Evolutionary conservation across 2,113 vertebrate genomes (phyloP).

Genomic region (Uropsilus gracilis): DNA sequence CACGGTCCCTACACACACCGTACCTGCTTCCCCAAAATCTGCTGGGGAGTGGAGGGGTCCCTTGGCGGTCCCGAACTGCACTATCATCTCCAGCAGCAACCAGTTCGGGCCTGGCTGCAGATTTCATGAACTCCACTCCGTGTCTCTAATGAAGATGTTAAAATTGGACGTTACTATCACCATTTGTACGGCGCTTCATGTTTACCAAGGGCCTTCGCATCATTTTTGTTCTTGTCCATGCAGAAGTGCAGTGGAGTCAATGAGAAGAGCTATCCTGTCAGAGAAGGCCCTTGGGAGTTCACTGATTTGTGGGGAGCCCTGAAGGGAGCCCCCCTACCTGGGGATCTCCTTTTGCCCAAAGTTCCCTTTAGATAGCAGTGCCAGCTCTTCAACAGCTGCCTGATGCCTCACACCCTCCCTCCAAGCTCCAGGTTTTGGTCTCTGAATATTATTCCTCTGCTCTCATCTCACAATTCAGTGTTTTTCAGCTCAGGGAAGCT

Average conservation of each 20-base stretch:
- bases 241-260: neutral
- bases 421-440: neutral
- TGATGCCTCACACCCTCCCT: neutral
- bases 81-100: neutral
- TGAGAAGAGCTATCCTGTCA: neutral
- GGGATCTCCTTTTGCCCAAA: neutral
- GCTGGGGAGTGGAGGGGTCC: too few species aligned
- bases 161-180: slow-evolving; percentile 63
- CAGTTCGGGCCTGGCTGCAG: slow-evolving; percentile 38
- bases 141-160: slow-evolving; percentile 74
- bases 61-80: neutral
- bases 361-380: neutral
- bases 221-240: slow-evolving; percentile 50
- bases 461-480: neutral
- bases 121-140: slow-evolving; percentile 60
- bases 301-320: neutral
- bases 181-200: slow-evolving; percentile 53
- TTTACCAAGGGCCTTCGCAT: slow-evolving; percentile 58
- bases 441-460: neutral
- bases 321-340: neutral
- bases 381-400: neutral
- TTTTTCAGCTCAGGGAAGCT: slow-evolving; percentile 1
- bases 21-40: too few species aligned
- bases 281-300: neutral
- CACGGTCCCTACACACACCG: too few species aligned